Base-by-base conservation (phyloP, 2,797 vertebrate species). In the Rallus crepitans region DNA sequence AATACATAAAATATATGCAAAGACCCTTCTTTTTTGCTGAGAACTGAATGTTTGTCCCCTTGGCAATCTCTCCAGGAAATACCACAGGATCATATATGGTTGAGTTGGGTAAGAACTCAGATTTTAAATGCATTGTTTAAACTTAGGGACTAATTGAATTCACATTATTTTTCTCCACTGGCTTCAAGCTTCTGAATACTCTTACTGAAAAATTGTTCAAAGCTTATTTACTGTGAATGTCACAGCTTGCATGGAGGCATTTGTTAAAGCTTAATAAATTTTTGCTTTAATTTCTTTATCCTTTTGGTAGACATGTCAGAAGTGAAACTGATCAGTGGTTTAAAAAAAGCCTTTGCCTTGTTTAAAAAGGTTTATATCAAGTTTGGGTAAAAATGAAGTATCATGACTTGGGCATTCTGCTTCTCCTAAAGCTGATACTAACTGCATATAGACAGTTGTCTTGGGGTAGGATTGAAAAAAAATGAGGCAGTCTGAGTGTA, bases 81-180 rank as follows among this genome's bases (percentile, higher is more conserved):
- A 28, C 84, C 35, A 71, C 5, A 50, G 45, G 24, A 11, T 66
- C 15, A 6, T 15, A 27, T 48, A 31, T 28, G 20, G 35, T 60
- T 84, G 78, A 71, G 12, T 31, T 79, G 52, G 27, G 3, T 50
- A 83, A 94, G 77, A 90, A 91, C 50, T 87, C 39, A 85, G 42
- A 61, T 89, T 94, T 95, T 76, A 86, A 93, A 82, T 68, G 7
- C 31, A 50, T 87, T 94, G 57, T 69, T 84, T 71, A 79, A 73
- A 57, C 37, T 84, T 42, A 48, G 23, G 31, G 68, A 30, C n/a
- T 47, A 92, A 77, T 37, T 37, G 25, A 56, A 89, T 90, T 88
- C n/a, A 82, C 24, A 23, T 88, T 91, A 92, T 52, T 93, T 93
- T 24, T 53, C 56, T 93, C 39, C n/a, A 66, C n/a, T 76, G 96